Base-by-base conservation (phyloP, 23 tunicate genomes). In the Clavelina lepadiformis region DNA sequence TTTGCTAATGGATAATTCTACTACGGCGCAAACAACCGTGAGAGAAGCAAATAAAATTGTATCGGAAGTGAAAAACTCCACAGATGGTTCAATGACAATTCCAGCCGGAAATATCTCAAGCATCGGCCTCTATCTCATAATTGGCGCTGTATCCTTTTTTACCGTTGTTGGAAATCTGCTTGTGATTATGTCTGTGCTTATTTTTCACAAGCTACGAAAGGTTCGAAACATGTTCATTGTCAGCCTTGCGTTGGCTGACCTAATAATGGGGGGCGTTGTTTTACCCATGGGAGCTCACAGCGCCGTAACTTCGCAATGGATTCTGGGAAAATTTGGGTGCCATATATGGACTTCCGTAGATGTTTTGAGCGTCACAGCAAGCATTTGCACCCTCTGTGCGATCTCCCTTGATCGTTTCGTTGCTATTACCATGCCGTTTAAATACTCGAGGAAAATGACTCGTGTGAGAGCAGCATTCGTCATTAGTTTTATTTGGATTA, bases 361-460 rank as follows among this genome's bases (percentile, higher is more conserved):
- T 30, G 89, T 89, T n/a, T 72, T 89, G n/a, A 81, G 76, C 58
- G 97, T 89, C 29, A 89, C 97, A 7, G 97, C 97, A 5, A 81
- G 89, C 70, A 89, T 89, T 13, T 73, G 86, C 13, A 89, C 97
- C 11, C 69, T 89, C 3, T 89, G 97, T 57, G 88, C 71, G 3
- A 89, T 89, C 35, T 91, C 97, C 8, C 75, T 89, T 2, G 97
- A 89, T 34, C 83, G 97, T 5, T 89, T 77, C 52, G 80, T 81
- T 19, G 97, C 97, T 1, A 89, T 89, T 22, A 83, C 81, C 20
- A 89, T 67, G 79, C 97, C 97, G 15, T 89, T 89, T 36, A 41
- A 67, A 21, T 89, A 89, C 61, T 74, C 89, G 1, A 53, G 55
- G 18, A 61, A 64, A 22, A 74, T 89, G 75, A 89, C 97, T 1